Conservation (phyloP, 2,113 vertebrate genomes). For the Callaeas wilsoni region DNA sequence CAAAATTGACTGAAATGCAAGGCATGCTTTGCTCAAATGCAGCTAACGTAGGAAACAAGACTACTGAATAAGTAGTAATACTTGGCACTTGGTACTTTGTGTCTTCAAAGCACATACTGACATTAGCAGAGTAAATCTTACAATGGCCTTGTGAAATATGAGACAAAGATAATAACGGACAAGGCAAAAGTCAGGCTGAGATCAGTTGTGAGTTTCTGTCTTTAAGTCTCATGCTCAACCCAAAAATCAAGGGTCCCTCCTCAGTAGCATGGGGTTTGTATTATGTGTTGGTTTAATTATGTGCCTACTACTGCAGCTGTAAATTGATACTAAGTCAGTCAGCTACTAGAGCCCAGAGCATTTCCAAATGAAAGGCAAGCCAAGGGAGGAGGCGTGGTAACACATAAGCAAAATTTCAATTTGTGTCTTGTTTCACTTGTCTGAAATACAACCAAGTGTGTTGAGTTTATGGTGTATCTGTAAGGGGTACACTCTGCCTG, state of each 20-base stretch:
- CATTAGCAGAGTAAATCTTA: neutral
- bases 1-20: neutral
- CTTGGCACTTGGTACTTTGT: neutral
- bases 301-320: neutral
- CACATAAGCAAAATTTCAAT: neutral
- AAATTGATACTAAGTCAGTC: neutral
- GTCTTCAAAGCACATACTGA: neutral
- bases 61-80: neutral
- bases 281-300: neutral
- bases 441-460: neutral
- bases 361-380: neutral
- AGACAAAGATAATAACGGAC: neutral
- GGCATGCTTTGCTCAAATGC: neutral
- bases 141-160: neutral
- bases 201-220: neutral
- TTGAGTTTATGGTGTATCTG: neutral
- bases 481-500: neutral
- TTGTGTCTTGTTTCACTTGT: neutral
- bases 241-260: neutral
- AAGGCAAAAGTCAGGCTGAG: neutral
- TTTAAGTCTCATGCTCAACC: neutral
- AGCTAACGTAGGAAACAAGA: neutral
- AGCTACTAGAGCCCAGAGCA: neutral
- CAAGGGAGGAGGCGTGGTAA: neutral
- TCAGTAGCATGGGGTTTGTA: neutral